Conservation (phyloP, 2,113 vertebrate genomes). For the Abramis brama region DNA sequence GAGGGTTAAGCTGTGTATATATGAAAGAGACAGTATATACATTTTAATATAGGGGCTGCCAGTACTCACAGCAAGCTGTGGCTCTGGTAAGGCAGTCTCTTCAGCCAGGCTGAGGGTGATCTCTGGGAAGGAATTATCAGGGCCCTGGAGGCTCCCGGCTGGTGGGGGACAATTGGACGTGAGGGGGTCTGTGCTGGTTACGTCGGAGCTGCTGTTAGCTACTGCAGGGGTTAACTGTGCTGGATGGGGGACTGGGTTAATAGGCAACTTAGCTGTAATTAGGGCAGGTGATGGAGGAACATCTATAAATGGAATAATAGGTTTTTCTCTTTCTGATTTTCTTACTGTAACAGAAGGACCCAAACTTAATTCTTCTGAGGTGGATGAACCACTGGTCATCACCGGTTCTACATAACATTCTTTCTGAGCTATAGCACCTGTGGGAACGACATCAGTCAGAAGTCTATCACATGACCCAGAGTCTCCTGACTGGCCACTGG, state of each 20-base stretch:
- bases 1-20: not conserved
- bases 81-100: constrained; percentile 38
- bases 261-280: not conserved
- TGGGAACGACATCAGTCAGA: not conserved
- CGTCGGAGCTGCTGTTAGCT: not conserved
- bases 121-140: constrained; percentile 30
- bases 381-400: not conserved
- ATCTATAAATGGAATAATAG: not conserved
- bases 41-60: constrained; percentile 26
- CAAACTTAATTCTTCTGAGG: not conserved
- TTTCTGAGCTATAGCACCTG: not conserved
- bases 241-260: not conserved
- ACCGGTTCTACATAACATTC: not conserved
- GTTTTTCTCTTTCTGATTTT: not conserved
- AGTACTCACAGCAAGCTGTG: constrained; percentile 57
- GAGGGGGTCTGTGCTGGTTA: constrained; percentile 3
- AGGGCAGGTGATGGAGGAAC: not conserved
- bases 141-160: not conserved
- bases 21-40: not conserved
- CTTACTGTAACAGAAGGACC: not conserved
- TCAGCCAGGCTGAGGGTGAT: constrained; percentile 29
- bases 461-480: not conserved
- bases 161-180: not conserved
- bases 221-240: not conserved
- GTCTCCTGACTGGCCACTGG: not conserved